Conservation (phyloP, 2,113 vertebrate genomes). For the Opisthocomus hoazin region DNA sequence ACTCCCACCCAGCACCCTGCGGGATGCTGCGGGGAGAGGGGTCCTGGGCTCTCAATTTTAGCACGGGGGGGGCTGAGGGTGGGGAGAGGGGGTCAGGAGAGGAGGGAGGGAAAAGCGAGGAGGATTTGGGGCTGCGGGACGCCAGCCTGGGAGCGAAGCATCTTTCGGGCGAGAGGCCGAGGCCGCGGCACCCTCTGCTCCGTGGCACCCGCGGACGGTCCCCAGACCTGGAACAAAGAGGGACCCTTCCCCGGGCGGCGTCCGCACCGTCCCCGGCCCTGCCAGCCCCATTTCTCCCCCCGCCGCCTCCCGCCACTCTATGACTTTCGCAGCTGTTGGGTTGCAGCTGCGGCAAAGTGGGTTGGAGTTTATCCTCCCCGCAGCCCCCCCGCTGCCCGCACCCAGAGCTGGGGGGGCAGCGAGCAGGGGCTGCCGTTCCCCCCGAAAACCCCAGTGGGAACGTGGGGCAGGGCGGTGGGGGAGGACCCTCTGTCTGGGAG, state of each 20-base stretch:
- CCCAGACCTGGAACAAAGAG: neutral
- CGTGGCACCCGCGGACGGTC: fast-evolving
- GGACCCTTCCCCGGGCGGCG: neutral
- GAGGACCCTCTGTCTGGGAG: neutral
- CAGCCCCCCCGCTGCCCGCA: neutral
- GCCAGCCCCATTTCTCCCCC: neutral
- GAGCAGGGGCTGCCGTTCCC: fast-evolving
- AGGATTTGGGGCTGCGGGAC: no score
- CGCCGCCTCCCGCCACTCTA: neutral
- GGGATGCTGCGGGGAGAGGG: neutral
- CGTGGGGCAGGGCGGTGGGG: neutral
- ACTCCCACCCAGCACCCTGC: neutral
- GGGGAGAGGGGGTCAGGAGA: neutral
- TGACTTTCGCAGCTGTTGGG: neutral
- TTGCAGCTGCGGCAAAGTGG: neutral
- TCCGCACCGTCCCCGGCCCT: neutral
- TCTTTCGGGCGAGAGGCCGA: fast-evolving
- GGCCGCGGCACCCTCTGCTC: neutral
- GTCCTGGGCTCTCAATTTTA: fast-evolving
- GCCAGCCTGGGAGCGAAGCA: neutral
- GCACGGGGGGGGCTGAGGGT: neutral
- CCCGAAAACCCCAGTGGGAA: no score
- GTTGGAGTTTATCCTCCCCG: neutral
- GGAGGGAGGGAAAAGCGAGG: fast-evolving
- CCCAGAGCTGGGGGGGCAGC: neutral